Evolutionary conservation across 2,888 invertebrate species (phyloP).

Genomic region (Meganola albula): DNA sequence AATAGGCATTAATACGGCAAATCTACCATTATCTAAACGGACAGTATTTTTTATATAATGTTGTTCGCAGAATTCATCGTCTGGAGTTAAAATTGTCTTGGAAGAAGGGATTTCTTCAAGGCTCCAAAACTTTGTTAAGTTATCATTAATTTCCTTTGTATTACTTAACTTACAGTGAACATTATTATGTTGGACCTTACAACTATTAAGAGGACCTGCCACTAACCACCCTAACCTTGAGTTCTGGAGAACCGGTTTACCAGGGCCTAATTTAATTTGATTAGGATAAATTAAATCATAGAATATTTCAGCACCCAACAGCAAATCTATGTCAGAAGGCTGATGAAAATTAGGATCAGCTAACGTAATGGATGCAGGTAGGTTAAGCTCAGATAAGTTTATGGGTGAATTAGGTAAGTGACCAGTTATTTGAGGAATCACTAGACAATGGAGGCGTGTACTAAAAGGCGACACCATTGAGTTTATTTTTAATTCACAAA

Average conservation of each 20-base stretch:
- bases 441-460: constrained; percentile 1
- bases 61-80: constrained; percentile 17
- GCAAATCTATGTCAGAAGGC: constrained; percentile 4
- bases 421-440: constrained; percentile 1
- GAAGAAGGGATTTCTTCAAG: constrained; percentile 12
- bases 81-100: constrained; percentile 4
- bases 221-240: constrained; percentile 15
- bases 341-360: constrained; percentile 1
- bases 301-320: constrained; percentile 6
- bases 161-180: background rate
- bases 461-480: background rate
- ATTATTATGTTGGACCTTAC: background rate
- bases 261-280: constrained; percentile 1
- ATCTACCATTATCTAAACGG: constrained; percentile 15
- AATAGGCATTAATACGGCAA: constrained; percentile 17
- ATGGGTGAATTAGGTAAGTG: background rate
- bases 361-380: background rate
- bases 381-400: background rate
- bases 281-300: constrained; percentile 3
- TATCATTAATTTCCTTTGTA: constrained; percentile 1
- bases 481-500: background rate
- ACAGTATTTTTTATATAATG: constrained; percentile 12
- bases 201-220: constrained; percentile 9
- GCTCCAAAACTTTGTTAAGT: constrained; percentile 13
- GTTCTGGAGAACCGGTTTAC: constrained; percentile 5